Conservation (phyloP, 2,797 vertebrate genomes). For the Sardinella longiceps region DNA sequence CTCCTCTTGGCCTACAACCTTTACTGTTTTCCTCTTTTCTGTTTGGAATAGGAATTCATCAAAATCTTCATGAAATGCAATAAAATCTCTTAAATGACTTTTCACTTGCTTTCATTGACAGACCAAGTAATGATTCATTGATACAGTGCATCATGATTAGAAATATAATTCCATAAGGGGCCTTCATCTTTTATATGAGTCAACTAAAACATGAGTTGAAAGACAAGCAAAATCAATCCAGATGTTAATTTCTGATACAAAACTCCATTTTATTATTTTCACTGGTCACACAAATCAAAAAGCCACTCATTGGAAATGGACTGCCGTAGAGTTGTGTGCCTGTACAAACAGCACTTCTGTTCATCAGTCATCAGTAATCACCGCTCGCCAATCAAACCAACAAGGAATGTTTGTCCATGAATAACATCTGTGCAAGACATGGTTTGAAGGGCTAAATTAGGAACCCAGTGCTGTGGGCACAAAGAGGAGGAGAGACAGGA, state of each 20-base stretch:
- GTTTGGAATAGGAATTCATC: conserved; percentile 10
- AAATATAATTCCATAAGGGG: neutral
- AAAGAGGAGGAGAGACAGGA: neutral
- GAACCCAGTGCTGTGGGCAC: conserved; percentile 13
- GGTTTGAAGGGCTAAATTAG: conserved; percentile 23
- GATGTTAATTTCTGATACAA: conserved; percentile 74
- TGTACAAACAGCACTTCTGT: conserved; percentile 54
- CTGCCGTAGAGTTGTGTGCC: conserved; percentile 62
- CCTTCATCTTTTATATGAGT: neutral
- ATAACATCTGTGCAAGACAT: conserved; percentile 13
- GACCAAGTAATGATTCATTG: neutral
- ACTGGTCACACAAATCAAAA: conserved; percentile 74
- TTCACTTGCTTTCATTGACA: neutral
- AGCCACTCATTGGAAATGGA: conserved; percentile 78
- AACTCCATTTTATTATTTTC: conserved; percentile 86
- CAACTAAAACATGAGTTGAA: neutral
- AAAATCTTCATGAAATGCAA: neutral
- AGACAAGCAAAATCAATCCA: neutral
- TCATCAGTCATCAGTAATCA: conserved; percentile 32
- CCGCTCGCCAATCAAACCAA: conserved; percentile 22
- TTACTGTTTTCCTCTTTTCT: neutral
- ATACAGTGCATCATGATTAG: neutral
- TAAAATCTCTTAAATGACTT: neutral
- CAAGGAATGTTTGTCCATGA: conserved; percentile 11
- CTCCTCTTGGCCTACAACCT: neutral